A percentile compares a stretch with the other conserved stretches of the same genome.
phyloP scores from a whole-genome alignment of 2,113 vertebrate genomes.

The Piaya cayana region DNA sequence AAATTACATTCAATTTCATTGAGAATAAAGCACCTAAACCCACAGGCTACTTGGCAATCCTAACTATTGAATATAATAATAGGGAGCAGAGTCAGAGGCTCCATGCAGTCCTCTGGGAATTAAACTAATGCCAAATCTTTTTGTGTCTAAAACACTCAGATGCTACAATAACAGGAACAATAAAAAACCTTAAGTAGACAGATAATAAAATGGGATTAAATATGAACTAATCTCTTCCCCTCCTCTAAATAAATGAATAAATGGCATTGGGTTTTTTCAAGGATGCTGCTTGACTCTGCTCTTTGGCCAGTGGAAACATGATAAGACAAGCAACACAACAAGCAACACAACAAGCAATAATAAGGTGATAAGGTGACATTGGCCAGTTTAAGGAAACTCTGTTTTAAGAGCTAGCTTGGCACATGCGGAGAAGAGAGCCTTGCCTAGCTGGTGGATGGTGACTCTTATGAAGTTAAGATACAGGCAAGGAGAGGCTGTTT shows the following conservation, averaged over 20 bases:
- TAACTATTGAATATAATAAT: not conserved
- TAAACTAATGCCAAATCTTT: not conserved
- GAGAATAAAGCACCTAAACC: not conserved
- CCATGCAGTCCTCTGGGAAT: not conserved
- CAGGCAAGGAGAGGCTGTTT: not conserved
- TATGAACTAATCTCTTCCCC: not conserved
- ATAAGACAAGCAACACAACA: not conserved
- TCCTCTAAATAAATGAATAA: slow-evolving; percentile 12
- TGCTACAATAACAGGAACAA: not conserved
- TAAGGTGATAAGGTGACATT: not conserved
- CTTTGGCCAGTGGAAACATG: not conserved
- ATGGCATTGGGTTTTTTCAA: not conserved
- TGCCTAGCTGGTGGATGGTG: not conserved
- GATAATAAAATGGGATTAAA: slow-evolving; percentile 26
- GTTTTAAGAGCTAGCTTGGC: not conserved
- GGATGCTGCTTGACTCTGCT: not conserved
- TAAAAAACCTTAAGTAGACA: not conserved
- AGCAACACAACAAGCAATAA: not conserved
- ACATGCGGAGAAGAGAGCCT: not conserved
- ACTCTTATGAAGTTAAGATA: not conserved
- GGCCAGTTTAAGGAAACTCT: not conserved
- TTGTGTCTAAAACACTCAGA: not conserved
- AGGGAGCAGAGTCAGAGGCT: not conserved
- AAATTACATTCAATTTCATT: not conserved
- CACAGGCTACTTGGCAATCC: not conserved